These are phyloP conservation scores for Agelaius phoeniceus DNA, from an alignment of 2,113 vertebrate species.

Conservation along the genomic window DNA sequence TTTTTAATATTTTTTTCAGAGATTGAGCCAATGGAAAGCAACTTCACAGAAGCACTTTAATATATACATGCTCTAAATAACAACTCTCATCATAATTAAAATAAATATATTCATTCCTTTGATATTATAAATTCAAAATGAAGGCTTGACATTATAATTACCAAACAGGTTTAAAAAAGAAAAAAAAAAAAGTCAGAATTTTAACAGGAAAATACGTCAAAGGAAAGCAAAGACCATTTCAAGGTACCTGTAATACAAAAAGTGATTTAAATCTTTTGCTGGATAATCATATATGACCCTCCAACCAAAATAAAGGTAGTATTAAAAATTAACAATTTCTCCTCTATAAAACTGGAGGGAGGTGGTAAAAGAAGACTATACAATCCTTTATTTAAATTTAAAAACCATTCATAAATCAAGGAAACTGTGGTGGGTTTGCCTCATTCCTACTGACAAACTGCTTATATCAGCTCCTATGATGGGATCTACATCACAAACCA, in stretches of 20 bases:
- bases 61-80: not conserved
- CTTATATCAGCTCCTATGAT: not conserved
- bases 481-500: not conserved
- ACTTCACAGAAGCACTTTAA: not conserved
- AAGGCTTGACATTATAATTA: not conserved
- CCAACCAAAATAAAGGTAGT: rapidly evolving
- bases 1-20: not conserved
- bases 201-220: not conserved
- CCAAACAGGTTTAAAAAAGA: not conserved
- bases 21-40: not conserved
- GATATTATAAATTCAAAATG: not conserved
- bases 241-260: not conserved
- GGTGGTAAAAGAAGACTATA: not conserved
- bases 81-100: not conserved
- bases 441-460: not conserved
- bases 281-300: not conserved
- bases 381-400: not conserved
- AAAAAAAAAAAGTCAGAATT: not conserved
- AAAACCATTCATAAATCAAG: not conserved
- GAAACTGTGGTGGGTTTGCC: not conserved
- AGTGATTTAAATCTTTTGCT: not conserved
- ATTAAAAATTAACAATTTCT: not conserved
- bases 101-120: not conserved
- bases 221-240: not conserved
- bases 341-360: not conserved